Evolutionary conservation across 2,888 invertebrate genomes (phyloP).

Genomic region (Sminthurides aquaticus): DNA sequence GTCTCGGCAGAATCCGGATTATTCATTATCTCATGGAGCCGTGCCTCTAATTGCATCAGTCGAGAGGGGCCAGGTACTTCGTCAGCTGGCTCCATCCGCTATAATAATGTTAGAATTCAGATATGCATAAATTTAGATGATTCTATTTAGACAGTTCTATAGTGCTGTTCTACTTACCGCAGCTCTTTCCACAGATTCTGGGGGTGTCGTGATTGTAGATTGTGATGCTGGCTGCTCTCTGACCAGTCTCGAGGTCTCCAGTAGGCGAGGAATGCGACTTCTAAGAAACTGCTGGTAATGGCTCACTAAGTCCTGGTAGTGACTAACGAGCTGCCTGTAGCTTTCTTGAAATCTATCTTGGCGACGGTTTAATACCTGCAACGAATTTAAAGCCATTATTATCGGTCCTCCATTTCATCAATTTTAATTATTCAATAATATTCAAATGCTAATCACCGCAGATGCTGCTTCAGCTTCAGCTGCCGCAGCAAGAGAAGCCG

Average conservation of each 20-base stretch:
- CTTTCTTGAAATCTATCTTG: constrained; percentile 41
- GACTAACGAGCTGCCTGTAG: constrained; percentile 40
- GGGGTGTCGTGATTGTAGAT: not conserved
- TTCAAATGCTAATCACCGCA: constrained; percentile 26
- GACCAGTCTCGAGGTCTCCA: constrained; percentile 24
- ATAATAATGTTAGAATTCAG: not conserved
- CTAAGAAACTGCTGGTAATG: constrained; percentile 42
- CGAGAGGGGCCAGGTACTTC: constrained; percentile 35
- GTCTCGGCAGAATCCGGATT: constrained; percentile 8
- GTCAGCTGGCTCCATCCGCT: constrained; percentile 14
- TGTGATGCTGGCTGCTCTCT: constrained; percentile 10
- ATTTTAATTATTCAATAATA: too few relatives aligned
- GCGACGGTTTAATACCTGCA: constrained; percentile 30
- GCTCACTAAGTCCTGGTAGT: constrained; percentile 40
- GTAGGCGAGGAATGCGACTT: constrained; percentile 34
- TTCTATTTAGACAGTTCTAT: too few relatives aligned
- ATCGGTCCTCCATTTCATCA: not conserved
- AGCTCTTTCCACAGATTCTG: not conserved
- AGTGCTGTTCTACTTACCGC: not conserved
- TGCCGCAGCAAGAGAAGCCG: constrained; percentile 29
- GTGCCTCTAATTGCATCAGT: constrained; percentile 23
- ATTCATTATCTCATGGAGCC: constrained; percentile 22
- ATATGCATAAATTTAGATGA: too few relatives aligned
- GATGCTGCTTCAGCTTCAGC: constrained; percentile 30
- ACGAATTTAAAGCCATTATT: not conserved